Evolutionary conservation across 2,113 vertebrate species (phyloP), one percentile per base, ranked within the genome.

Genomic region (Lepus europaeus): DNA sequence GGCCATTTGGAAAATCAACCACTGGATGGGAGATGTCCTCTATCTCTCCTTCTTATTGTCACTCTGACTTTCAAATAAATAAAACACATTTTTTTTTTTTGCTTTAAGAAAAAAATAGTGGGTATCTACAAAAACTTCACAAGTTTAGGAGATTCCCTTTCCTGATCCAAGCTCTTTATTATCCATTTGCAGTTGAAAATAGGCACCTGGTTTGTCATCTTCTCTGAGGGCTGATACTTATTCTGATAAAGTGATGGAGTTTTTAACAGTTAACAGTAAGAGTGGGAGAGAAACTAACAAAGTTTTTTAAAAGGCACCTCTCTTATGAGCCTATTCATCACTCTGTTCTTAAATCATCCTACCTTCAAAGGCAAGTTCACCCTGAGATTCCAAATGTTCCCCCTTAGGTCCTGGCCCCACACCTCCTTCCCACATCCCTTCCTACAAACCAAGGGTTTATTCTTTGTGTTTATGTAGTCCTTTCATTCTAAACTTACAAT

Each of bases 261-360:
- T 97, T 97, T 96, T 93, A 95, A 90, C 95, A 97, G 78, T 92
- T 93, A 96, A 91, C 93, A 97, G 45, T 86, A n/a, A 95, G 95
- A 93, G 96, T 96, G 22, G 93, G 93, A 92, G 79, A 78, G n/a
- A 79, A 92, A 94, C 73, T 19, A 77, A 91, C 72, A 91, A 73
- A 53, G 56, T 59, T 59, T 16, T 17, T n/a, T 73, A 87, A 36
- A 76, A 53, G 17, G 8, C 6, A 31, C 20, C 51, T 82, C 63
- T 94, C 59, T 69, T 23, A 72, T 25, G 66, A 90, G 53, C 87
- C 74, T 82, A 27, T 86, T 82, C 20, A 63, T 20, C 68, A 72
- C 5, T 59, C 53, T 90, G 51, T 89, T 53, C 74, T 90, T 76
- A 39, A 68, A 49, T 77, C 49, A 72, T 25, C 49, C 33, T 73